Base-by-base conservation (phyloP, 2,113 vertebrate genomes). In the Ictidomys tridecemlineatus region DNA sequence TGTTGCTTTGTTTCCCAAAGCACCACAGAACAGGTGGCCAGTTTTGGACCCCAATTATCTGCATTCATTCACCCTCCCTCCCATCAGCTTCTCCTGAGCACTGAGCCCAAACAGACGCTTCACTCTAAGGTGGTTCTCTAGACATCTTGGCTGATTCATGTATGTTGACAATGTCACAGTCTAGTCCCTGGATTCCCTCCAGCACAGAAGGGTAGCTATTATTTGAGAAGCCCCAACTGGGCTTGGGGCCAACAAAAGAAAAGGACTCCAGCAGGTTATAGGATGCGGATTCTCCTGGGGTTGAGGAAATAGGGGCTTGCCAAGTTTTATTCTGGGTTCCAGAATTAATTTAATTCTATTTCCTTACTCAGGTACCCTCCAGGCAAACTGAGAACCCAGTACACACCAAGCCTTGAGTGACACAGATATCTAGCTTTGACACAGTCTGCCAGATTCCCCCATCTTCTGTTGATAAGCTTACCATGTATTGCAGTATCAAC, bases 301-400 rank as follows among this genome's bases (percentile, higher is more conserved):
- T 83, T 89, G 16, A 94, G 58, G 45, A 95, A 89, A 16, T 79
- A 84, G 45, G 22, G 56, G 32, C 58, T 94, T 94, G 53, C 76
- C 80, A 56, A 77, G 39, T 95, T 96, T 96, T 65, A 58, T 89
- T 97, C 95, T 16, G 48, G 80, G n/a, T 95, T 84, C 58, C 42
- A 91, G 83, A 93, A 91, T 63, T 93, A 88, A 91, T 39, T 95
- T 85, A 88, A 96, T 88, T 63, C 30, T 42, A 93, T 4, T 17
- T 70, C 80, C 79, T 85, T 97, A 63, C 48, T 97, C 73, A 83
- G 63, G 73, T 91, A 77, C 77, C 73, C 76, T 93, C 83, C 67
- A 94, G 92, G 34, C 94, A 96, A 97, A 90, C 80, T 58, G 83
- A 94, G 93, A 90, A 89, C 42, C 89, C 72, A 56, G 45, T 90